Evolutionary conservation across 1,140 invertebrate species (phyloP).

Genomic region (Theocolax elegans): DNA sequence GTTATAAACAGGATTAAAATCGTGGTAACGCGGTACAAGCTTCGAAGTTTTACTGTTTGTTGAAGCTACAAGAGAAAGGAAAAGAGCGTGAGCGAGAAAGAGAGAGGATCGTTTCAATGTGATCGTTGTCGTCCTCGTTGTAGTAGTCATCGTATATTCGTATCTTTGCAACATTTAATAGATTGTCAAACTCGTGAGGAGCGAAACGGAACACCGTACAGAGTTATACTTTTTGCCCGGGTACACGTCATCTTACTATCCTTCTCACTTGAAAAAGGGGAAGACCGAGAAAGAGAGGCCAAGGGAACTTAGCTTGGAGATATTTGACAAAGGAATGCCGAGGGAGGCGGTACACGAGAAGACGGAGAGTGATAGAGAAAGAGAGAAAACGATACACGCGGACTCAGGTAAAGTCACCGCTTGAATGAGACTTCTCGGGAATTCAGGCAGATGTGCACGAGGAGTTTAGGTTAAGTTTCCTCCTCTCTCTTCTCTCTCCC

Average conservation of each 20-base stretch:
- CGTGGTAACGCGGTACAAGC: not conserved
- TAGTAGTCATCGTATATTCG: not conserved
- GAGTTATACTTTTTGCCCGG: conserved; percentile 23
- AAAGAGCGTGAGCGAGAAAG: conserved; percentile 11
- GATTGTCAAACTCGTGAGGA: conserved; percentile 23
- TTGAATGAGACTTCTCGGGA: conserved; percentile 58
- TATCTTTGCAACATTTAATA: conserved; percentile 18
- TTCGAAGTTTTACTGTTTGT: not conserved
- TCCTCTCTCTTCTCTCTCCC: conserved; percentile 21
- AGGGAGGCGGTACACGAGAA: conserved; percentile 45
- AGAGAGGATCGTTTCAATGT: conserved; percentile 16
- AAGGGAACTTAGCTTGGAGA: conserved; percentile 43
- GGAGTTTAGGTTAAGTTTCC: conserved; percentile 25
- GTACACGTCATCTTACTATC: conserved; percentile 31
- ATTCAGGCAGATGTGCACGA: conserved; percentile 56
- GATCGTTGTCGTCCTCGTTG: too few relatives aligned
- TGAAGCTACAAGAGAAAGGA: not conserved
- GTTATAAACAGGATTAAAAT: too few relatives aligned
- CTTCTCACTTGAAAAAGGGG: conserved; percentile 32
- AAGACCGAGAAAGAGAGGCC: conserved; percentile 41
- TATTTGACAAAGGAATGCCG: conserved; percentile 56
- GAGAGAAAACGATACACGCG: conserved; percentile 39
- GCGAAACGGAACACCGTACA: not conserved
- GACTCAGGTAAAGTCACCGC: conserved; percentile 56
- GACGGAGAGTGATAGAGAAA: conserved; percentile 25